These are phyloP conservation scores for Otis tarda DNA, from an alignment of 2,113 vertebrate species.

Conservation along the genomic window DNA sequence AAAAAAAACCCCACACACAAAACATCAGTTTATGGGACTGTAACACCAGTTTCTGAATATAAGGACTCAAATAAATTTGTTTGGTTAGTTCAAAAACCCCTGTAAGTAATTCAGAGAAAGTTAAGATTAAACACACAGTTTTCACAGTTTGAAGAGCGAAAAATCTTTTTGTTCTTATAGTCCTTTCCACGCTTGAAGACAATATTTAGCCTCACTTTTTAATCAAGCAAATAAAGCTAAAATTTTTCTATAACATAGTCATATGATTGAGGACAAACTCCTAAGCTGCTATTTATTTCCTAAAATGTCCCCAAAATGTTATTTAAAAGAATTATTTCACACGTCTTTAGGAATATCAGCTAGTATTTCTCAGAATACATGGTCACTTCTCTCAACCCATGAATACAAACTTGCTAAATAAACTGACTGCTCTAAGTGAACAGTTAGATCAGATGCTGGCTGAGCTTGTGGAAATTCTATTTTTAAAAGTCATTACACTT, in stretches of 20 bases:
- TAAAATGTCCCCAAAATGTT: background rate
- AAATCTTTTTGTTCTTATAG: background rate
- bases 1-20: background rate
- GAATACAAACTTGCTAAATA: background rate
- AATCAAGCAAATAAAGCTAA: background rate
- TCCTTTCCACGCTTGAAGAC: background rate
- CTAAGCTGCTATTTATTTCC: background rate
- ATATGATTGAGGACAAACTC: background rate
- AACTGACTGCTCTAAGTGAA: background rate
- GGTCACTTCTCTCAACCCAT: background rate
- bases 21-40: background rate
- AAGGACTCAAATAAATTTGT: background rate
- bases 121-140: background rate
- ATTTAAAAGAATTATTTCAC: background rate
- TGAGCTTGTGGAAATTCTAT: background rate
- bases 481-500: background rate
- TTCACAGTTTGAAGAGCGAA: background rate
- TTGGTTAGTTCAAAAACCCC: background rate
- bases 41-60: background rate
- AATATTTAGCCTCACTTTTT: background rate
- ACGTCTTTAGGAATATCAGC: background rate
- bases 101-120: background rate
- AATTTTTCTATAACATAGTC: background rate
- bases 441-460: background rate
- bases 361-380: background rate